Percentiles rank a stretch among this genome's conserved stretches.
Evolutionary conservation across 2,888 invertebrate genomes (phyloP).

Genomic region (Spodoptera picta): DNA sequence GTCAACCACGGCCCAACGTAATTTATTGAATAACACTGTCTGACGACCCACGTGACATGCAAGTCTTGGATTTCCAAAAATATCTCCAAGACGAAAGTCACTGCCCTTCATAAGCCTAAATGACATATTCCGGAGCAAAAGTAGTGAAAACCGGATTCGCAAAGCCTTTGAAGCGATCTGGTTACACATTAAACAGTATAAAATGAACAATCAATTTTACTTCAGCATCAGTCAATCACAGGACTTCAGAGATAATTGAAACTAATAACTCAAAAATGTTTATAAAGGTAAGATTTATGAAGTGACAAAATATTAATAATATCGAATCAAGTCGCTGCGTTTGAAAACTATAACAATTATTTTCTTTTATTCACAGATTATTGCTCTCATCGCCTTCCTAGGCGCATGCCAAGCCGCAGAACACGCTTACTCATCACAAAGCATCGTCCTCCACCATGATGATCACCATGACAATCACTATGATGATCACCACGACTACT

Average conservation of each 20-base stretch:
- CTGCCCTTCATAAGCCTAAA: constrained; percentile 56
- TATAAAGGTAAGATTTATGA: constrained; percentile 49
- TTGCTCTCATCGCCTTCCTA: constrained; percentile 57
- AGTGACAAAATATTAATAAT: not conserved
- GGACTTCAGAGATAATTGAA: constrained; percentile 38
- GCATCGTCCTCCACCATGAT: constrained; percentile 52
- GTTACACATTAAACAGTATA: constrained; percentile 57
- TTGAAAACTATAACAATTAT: constrained; percentile 1
- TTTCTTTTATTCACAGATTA: constrained; percentile 46
- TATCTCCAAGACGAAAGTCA: constrained; percentile 58
- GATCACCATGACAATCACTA: constrained; percentile 36
- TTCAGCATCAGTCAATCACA: constrained; percentile 55
- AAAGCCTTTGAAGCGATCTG: constrained; percentile 27
- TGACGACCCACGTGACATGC: constrained; percentile 23
- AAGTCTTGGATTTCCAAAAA: constrained; percentile 45
- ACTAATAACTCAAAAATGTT: constrained; percentile 41
- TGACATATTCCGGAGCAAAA: constrained; percentile 51
- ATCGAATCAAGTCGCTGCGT: not conserved
- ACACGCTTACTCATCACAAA: constrained; percentile 65
- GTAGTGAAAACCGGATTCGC: constrained; percentile 43
- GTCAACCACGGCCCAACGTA: constrained; percentile 16
- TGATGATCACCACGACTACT: constrained; percentile 26
- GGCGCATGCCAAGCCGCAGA: constrained; percentile 60
- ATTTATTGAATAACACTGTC: constrained; percentile 32
- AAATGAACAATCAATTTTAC: constrained; percentile 49